Evolutionary conservation across 2,888 invertebrate species (phyloP).

Genomic region (Thyatira batis): DNA sequence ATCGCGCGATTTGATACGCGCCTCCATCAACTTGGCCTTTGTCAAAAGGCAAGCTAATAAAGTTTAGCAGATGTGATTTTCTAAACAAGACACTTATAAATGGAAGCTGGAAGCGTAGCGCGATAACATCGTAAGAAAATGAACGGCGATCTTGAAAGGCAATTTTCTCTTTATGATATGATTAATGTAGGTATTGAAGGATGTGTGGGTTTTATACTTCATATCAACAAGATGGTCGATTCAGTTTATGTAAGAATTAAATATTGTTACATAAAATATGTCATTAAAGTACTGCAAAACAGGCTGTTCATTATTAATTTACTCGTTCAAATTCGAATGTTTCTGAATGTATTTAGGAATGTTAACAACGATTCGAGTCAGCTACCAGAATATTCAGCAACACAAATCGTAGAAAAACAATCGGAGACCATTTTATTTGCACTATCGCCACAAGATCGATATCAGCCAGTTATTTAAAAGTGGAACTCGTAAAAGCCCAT

Average conservation of each 20-base stretch:
- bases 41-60: slow-evolving; percentile 77
- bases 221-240: too few relatives aligned
- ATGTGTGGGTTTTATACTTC: slow-evolving; percentile 30
- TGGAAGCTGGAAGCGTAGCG: slow-evolving; percentile 53
- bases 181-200: slow-evolving; percentile 42
- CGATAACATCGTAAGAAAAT: slow-evolving; percentile 56
- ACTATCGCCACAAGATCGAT: slow-evolving; percentile 75
- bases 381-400: slow-evolving; percentile 55
- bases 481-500: slow-evolving; percentile 56
- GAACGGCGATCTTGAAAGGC: slow-evolving; percentile 46
- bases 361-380: slow-evolving; percentile 49
- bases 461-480: slow-evolving; percentile 58
- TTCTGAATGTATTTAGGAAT: slow-evolving; percentile 53
- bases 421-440: slow-evolving; percentile 53
- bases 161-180: slow-evolving; percentile 56
- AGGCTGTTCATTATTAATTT: slow-evolving; percentile 27
- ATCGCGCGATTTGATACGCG: slow-evolving; percentile 79
- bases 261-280: not conserved
- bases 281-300: too few relatives aligned
- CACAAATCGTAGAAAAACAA: slow-evolving; percentile 58
- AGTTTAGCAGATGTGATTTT: slow-evolving; percentile 80
- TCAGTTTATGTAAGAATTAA: too few relatives aligned
- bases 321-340: slow-evolving; percentile 28
- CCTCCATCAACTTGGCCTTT: slow-evolving; percentile 76
- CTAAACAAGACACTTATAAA: slow-evolving; percentile 79